A percentile compares a stretch with the other conserved stretches of the same genome.
phyloP scores from a whole-genome alignment of 35 echinoderm and acorn worm genomes.

The Apostichopus parvimensis region DNA sequence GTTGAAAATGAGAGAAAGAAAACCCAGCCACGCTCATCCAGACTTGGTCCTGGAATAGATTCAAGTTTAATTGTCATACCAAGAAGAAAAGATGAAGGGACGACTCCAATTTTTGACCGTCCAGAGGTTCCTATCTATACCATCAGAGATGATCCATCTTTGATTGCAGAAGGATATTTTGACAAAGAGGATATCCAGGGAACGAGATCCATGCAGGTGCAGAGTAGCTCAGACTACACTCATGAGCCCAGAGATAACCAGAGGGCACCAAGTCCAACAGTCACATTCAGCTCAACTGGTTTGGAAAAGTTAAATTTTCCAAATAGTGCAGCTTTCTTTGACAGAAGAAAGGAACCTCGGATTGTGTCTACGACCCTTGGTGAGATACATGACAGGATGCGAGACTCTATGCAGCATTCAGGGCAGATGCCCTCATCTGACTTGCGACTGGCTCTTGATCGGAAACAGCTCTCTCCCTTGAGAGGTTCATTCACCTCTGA shows the following conservation, averaged over 20 bases:
- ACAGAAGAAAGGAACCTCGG: conserved; percentile 16
- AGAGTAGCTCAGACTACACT: neutral
- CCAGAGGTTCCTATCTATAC: conserved; percentile 55
- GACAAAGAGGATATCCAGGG: conserved; percentile 29
- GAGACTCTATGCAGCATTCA: conserved; percentile 2
- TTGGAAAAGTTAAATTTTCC: conserved; percentile 43
- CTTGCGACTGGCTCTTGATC: conserved; percentile 41
- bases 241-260: conserved; percentile 10
- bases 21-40: conserved; percentile 18
- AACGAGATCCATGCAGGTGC: neutral
- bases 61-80: conserved; percentile 60
- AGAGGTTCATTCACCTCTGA: conserved; percentile 29
- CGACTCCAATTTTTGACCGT: conserved; percentile 59
- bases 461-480: conserved; percentile 43
- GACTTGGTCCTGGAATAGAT: conserved; percentile 50
- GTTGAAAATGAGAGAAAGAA: conserved; percentile 28
- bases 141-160: conserved; percentile 51
- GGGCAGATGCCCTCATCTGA: conserved; percentile 23
- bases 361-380: conserved; percentile 37
- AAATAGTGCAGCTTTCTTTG: conserved; percentile 42
- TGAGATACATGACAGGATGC: conserved; percentile 47
- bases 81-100: conserved; percentile 58
- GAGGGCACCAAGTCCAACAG: conserved; percentile 33
- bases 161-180: conserved; percentile 49
- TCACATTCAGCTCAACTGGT: conserved; percentile 47